Percentiles rank a stretch among this genome's conserved stretches.
Evolutionary conservation across 2,797 vertebrate species (phyloP).

Genomic region (Phalanger gymnotis): DNA sequence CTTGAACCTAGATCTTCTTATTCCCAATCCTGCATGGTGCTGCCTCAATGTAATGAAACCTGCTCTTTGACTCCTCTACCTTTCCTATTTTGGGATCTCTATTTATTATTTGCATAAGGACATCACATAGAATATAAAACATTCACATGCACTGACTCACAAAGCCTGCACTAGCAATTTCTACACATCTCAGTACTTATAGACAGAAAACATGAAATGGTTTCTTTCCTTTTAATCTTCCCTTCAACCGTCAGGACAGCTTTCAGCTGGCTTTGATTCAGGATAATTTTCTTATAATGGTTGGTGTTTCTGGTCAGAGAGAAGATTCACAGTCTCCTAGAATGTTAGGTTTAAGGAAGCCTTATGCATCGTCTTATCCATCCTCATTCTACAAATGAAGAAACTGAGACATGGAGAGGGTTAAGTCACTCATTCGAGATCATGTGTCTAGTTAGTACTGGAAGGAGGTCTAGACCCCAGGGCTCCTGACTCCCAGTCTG

Average conservation of each 20-base stretch:
- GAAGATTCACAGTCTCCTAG: background rate
- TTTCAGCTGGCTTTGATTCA: conserved; percentile 19
- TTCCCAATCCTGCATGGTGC: background rate
- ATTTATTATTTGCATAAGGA: conserved; percentile 59
- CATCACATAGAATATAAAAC: conserved; percentile 58
- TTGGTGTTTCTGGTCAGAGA: background rate
- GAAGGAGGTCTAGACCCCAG: background rate
- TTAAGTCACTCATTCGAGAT: background rate
- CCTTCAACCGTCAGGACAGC: conserved; percentile 29
- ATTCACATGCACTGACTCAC: conserved; percentile 69
- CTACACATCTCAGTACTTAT: conserved; percentile 56
- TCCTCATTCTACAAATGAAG: background rate
- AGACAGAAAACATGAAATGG: conserved; percentile 53
- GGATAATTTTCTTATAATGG: conserved; percentile 29
- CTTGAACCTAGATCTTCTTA: background rate
- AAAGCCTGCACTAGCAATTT: conserved; percentile 41
- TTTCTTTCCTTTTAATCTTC: conserved; percentile 5
- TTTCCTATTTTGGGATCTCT: conserved; percentile 58
- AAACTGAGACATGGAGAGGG: background rate
- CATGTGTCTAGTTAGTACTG: background rate
- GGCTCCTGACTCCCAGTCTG: background rate
- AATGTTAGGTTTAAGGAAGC: background rate
- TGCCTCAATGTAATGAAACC: conserved; percentile 41
- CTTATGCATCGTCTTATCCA: background rate
- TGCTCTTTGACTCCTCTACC: conserved; percentile 44